Base-by-base conservation (phyloP, 2,888 invertebrate genomes). In the Callimorpha dominula region DNA sequence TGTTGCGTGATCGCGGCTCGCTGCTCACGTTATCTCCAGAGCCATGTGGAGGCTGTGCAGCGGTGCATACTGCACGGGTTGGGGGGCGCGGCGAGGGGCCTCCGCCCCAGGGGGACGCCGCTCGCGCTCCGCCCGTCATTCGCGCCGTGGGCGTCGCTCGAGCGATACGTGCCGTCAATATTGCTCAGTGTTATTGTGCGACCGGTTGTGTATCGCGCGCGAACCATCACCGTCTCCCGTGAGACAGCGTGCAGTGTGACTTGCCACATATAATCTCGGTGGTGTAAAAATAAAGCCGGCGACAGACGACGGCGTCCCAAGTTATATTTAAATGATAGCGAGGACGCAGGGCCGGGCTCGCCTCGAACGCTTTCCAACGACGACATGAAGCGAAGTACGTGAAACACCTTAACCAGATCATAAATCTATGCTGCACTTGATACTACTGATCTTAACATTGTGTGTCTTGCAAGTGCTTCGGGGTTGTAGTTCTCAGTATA, bases 321-420 rank as follows among this genome's bases (percentile, higher is more conserved):
- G 95, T 94, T 95, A 95, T 93, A 95, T 94, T 94, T 95, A 95
- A 95, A 95, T 95, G 95, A 94, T 94, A 95, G 93, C 94, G 88
- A 90, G 86, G 88, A 92, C 90, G 87, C 87, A 88, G 90, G 88
- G 90, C 92, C 91, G 90, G 89, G 91, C 89, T 89, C 90, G 89
- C 89, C 90, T 89, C 92, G 87, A 90, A 89, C 88, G 80, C 78
- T 78, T 93, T 88, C 89, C 92, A 92, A 89, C 91, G 87, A 83
- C 93, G 87, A 81, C 93, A 95, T 95, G 95, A 94, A 92, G 91
- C 90, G 93, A 92, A 94, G 95, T 95, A 95, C 92, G 96, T 94
- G 90, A 88, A 64, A 82, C 85, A 84, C 86, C 86, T 88, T 86
- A 89, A 90, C 89, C 89, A 89, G 86, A 89, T 89, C 86, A 78